Evolutionary conservation across 2,797 vertebrate genomes (phyloP), one percentile per base, ranked within the genome.

Genomic region (Chelon labrosus): DNA sequence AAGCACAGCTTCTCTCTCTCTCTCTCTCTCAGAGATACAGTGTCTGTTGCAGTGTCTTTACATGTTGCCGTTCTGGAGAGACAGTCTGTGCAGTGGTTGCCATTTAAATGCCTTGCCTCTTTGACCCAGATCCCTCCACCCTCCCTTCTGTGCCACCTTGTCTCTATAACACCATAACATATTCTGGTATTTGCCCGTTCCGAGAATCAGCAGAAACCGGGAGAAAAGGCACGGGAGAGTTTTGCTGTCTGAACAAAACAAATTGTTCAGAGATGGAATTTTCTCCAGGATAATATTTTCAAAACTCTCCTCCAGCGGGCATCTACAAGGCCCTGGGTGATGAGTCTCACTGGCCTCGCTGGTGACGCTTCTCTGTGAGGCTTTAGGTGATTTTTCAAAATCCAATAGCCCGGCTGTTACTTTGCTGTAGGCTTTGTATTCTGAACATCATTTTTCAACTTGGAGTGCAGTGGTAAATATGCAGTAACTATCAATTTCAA

Each of bases 161-260:
- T 83, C 71, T 53, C 51, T 41, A 38, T 75, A 25, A 49, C 49
- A 66, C 67, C 61, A 19, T 47, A 55, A 54, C 52, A 38, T 47
- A 56, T 73, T 64, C 57, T 75, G 73, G 59, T 65, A 62, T 67
- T 79, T 83, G 44, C 83, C 58, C 67, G 75, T 31, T 31, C 46
- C 41, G 19, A 59, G 62, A 64, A 63, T 70, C 71, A 59, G 46
- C 71, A 69, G 52, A 82, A 77, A 68, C 13, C 13, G 61, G 41
- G 27, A 73, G 59, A 76, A 13, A 81, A 73, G 31, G 46, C 60
- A 65, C 16, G 53, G 47, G 44, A 58, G 46, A 50, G 65, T 75
- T 88, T 85, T 70, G 61, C 74, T 78, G 80, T 85, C 56, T 52
- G 67, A 84, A 85, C 83, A 76, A 87, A 90, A 68, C 44, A 79